Conservation (phyloP, 1,140 invertebrate genomes). For the Neotoxoptera formosana region DNA sequence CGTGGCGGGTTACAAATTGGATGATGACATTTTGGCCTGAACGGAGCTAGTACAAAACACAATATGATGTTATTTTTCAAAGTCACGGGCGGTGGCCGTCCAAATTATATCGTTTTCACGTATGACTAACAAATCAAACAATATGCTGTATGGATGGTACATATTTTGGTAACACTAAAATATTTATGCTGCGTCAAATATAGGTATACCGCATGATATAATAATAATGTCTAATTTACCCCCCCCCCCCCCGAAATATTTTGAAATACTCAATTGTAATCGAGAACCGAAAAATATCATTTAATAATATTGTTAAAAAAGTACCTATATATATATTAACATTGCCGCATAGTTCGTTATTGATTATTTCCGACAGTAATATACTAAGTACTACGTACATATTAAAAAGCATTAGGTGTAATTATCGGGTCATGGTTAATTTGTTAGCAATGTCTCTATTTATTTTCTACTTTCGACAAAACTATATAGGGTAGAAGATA, state of each 20-base stretch:
- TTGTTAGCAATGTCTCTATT: background rate
- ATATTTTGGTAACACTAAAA: background rate
- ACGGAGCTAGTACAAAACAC: background rate
- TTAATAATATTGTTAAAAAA: background rate
- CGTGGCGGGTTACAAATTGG: constrained; percentile 54
- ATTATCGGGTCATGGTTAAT: background rate
- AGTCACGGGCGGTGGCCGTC: background rate
- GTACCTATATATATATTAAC: no score
- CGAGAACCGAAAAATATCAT: background rate
- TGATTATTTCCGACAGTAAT: background rate
- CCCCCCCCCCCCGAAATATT: background rate
- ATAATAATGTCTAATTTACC: background rate
- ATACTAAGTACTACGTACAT: background rate
- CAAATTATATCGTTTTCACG: background rate
- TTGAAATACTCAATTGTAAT: background rate
- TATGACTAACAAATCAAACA: background rate
- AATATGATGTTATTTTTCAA: constrained; percentile 6
- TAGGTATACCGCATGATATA: background rate
- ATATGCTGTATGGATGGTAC: background rate
- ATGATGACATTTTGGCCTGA: constrained; percentile 45
- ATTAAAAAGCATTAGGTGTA: background rate
- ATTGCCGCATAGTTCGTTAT: background rate
- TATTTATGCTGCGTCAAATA: background rate
- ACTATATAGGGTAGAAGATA: background rate
- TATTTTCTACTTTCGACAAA: background rate